Percentiles rank a stretch among this genome's conserved stretches.
These are phyloP conservation scores for Talpa occidentalis DNA, from an alignment of 2,113 vertebrate species.

Conservation along the genomic window DNA sequence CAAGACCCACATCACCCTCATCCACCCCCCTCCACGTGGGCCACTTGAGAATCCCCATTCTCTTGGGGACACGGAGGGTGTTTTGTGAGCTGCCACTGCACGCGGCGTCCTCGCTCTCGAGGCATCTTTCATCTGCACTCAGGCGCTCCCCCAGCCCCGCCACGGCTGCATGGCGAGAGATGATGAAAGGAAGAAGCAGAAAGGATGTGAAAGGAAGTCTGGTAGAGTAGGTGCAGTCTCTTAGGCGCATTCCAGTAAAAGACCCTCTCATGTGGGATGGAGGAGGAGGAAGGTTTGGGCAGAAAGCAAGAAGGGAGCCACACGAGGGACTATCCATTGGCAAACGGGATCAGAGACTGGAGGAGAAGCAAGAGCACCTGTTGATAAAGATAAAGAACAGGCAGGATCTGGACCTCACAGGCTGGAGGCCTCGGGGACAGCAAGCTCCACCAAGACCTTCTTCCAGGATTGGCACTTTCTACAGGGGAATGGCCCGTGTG, in stretches of 20 bases:
- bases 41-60: not conserved
- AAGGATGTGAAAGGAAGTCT: not conserved
- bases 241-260: not conserved
- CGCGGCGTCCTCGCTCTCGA: fast-evolving
- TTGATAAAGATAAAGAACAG: not conserved
- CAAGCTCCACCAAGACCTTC: not conserved
- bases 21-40: fast-evolving
- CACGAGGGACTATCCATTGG: not conserved
- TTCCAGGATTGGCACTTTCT: not conserved
- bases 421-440: not conserved
- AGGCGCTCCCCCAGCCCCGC: not conserved
- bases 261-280: not conserved
- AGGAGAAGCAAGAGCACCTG: not conserved
- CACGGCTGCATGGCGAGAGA: too few species aligned
- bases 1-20: fast-evolving
- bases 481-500: too few species aligned
- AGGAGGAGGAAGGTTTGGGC: not conserved
- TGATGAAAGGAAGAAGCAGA: not conserved
- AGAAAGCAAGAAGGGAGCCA: not conserved
- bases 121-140: too few species aligned
- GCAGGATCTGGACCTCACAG: not conserved
- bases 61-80: not conserved
- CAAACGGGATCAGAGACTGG: fast-evolving
- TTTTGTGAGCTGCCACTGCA: too few species aligned
- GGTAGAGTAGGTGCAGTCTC: not conserved